Evolutionary conservation across 2,888 invertebrate species (phyloP).

Genomic region (Trichopoda pennipes): DNA sequence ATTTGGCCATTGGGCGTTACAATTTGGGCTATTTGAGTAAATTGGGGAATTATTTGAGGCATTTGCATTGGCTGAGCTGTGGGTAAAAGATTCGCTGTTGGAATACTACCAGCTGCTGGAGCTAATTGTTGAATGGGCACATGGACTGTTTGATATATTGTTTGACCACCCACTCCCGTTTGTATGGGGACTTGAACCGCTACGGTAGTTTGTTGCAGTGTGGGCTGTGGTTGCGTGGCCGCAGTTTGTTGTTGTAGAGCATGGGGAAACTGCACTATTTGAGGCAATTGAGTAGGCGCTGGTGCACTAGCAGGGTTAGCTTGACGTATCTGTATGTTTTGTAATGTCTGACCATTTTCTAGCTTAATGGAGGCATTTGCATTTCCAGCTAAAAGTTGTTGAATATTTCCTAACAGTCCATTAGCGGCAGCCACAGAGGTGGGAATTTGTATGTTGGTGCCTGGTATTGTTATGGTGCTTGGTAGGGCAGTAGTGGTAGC

Average conservation of each 20-base stretch:
- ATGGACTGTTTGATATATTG: constrained; percentile 96
- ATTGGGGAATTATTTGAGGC: constrained; percentile 89
- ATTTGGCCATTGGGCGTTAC: constrained; percentile 94
- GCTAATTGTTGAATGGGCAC: constrained; percentile 92
- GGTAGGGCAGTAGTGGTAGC: constrained; percentile 73
- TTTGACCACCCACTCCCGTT: constrained; percentile 88
- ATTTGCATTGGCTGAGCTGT: constrained; percentile 81
- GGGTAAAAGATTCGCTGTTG: constrained; percentile 82
- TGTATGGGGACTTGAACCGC: constrained; percentile 88
- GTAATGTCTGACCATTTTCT: constrained; percentile 82
- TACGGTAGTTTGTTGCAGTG: constrained; percentile 84
- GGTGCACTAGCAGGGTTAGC: constrained; percentile 75
- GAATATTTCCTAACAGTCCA: constrained; percentile 77
- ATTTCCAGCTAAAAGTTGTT: constrained; percentile 72
- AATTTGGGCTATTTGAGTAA: constrained; percentile 90
- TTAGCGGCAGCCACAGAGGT: constrained; percentile 80
- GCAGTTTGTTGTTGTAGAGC: constrained; percentile 70
- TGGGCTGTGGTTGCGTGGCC: constrained; percentile 50
- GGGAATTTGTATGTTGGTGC: constrained; percentile 81
- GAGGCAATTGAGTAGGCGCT: constrained; percentile 73
- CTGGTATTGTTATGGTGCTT: constrained; percentile 80
- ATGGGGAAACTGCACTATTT: constrained; percentile 80
- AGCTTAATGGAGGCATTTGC: constrained; percentile 74
- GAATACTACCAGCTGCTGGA: constrained; percentile 79
- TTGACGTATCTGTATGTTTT: constrained; percentile 87